phyloP scores from a whole-genome alignment of 2,113 vertebrate genomes.

The Protobothrops flavoviridis region DNA sequence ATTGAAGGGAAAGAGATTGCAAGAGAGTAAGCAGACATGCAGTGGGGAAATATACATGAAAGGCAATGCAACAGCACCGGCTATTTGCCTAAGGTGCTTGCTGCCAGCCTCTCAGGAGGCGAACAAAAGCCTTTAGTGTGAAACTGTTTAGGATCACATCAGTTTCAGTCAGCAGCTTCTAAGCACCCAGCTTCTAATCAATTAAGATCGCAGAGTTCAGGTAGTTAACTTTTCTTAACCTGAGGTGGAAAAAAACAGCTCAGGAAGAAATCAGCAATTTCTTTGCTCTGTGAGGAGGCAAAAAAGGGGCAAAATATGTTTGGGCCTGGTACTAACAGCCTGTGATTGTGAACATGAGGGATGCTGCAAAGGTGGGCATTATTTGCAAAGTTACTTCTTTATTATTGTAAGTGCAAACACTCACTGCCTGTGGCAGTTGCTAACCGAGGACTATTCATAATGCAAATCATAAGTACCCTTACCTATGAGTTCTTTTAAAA shows the following conservation, averaged over 20 bases:
- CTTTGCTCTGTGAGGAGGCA: not conserved
- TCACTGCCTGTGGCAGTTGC: not conserved
- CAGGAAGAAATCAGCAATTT: not conserved
- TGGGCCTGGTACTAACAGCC: not conserved
- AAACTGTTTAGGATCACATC: not conserved
- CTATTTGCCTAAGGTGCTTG: not conserved
- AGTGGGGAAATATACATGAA: not conserved
- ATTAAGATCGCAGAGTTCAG: not conserved
- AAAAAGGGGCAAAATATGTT: not conserved
- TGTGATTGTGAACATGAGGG: not conserved
- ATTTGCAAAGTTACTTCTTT: not conserved
- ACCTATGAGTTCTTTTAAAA: not conserved
- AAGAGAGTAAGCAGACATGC: not conserved
- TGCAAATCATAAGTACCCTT: not conserved
- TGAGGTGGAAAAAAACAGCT: not conserved
- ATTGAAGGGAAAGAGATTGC: not conserved
- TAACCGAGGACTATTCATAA: not conserved
- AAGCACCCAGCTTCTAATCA: not conserved
- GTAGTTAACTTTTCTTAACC: not conserved
- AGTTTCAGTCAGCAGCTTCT: not conserved
- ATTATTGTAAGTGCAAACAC: not conserved
- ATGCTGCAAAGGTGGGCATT: not conserved
- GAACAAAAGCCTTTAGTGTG: not conserved
- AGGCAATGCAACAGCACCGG: not conserved
- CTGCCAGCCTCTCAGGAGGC: not conserved